These are phyloP conservation scores for Fregetta grallaria DNA, from an alignment of 2,113 vertebrate species.

Conservation along the genomic window DNA sequence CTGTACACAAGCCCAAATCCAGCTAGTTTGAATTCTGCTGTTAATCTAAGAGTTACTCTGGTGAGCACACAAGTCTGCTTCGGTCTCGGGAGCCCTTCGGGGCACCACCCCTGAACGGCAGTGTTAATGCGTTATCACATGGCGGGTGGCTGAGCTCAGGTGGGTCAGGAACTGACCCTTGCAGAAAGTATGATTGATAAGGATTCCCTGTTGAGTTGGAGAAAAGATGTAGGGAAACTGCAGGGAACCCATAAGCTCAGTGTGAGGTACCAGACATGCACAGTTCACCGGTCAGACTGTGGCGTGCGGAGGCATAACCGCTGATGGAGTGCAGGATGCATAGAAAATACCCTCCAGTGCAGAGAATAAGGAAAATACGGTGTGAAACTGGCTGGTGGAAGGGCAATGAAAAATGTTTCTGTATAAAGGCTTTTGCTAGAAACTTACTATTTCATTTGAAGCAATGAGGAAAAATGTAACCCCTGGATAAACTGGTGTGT, in stretches of 20 bases:
- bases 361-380: not conserved
- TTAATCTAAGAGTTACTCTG: not conserved
- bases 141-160: not conserved
- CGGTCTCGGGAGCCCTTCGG: not conserved
- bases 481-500: not conserved
- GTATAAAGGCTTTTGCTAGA: not conserved
- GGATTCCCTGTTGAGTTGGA: not conserved
- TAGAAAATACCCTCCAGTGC: not conserved
- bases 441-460: not conserved
- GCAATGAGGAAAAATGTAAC: not conserved
- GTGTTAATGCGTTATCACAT: not conserved
- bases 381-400: not conserved
- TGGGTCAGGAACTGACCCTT: not conserved
- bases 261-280: not conserved
- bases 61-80: not conserved
- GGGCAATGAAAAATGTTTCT: not conserved
- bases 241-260: not conserved
- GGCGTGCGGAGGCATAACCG: rapidly evolving
- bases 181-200: not conserved
- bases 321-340: rapidly evolving
- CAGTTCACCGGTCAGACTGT: not conserved
- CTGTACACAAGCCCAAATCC: not conserved
- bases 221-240: not conserved
- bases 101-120: not conserved
- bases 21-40: not conserved